Conservation (phyloP, 2,797 vertebrate species). For the Diplodus sargus region DNA sequence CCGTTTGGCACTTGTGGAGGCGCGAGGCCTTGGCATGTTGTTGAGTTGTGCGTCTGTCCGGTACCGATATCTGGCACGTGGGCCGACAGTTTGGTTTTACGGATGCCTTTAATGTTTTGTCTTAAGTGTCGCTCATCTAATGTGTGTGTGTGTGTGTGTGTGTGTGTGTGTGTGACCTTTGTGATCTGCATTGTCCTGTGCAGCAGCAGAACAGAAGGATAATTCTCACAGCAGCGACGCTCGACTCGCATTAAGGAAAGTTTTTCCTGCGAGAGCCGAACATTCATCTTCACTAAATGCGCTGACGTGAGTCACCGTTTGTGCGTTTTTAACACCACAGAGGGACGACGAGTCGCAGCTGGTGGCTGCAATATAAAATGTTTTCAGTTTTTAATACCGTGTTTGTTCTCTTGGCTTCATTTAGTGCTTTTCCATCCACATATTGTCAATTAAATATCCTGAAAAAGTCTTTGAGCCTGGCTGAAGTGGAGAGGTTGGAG, state of each 20-base stretch:
- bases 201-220: not conserved
- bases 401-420: too few relatives aligned
- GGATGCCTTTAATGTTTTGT: not conserved
- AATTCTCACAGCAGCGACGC: not conserved
- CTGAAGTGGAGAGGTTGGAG: too few relatives aligned
- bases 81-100: not conserved
- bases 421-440: too few relatives aligned
- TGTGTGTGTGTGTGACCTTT: not conserved
- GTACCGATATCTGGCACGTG: not conserved
- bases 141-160: not conserved
- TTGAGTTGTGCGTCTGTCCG: slow-evolving; percentile 26
- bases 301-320: too few relatives aligned
- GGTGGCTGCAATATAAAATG: too few relatives aligned
- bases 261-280: too few relatives aligned
- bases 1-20: slow-evolving; percentile 1
- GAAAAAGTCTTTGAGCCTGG: too few relatives aligned
- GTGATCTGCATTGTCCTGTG: slow-evolving; percentile 7
- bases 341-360: too few relatives aligned
- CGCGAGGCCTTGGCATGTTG: slow-evolving; percentile 33
- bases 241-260: not conserved
- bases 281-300: too few relatives aligned
- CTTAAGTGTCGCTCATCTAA: not conserved
- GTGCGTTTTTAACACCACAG: too few relatives aligned
- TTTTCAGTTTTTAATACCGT: too few relatives aligned
- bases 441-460: too few relatives aligned